These are phyloP conservation scores for Microcaecilia unicolor DNA, from an alignment of 2,797 vertebrate genomes.

Conservation along the genomic window DNA sequence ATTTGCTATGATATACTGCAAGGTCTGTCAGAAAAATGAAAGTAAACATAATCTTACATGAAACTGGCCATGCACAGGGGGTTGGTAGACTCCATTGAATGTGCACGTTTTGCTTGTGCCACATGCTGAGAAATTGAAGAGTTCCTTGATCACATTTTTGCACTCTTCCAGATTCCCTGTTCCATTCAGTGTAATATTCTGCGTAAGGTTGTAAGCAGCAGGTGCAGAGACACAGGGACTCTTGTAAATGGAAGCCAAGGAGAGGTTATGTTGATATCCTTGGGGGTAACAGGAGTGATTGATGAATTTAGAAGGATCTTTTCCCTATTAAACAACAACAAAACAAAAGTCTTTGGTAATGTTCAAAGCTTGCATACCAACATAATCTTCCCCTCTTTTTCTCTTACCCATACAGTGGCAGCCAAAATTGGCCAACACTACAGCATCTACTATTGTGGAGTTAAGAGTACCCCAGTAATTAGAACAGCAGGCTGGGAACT, in stretches of 20 bases:
- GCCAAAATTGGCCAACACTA: too few relatives aligned
- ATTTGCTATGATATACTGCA: too few relatives aligned
- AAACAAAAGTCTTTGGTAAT: too few relatives aligned
- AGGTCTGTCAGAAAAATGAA: too few relatives aligned
- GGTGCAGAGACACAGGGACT: conserved; percentile 54
- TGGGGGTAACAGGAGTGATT: conserved; percentile 68
- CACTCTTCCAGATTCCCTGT: conserved; percentile 59
- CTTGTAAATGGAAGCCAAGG: conserved; percentile 38
- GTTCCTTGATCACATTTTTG: conserved; percentile 35
- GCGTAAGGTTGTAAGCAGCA: conserved; percentile 5
- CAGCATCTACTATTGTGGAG: too few relatives aligned
- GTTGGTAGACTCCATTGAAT: conserved; percentile 72
- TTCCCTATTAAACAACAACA: not conserved
- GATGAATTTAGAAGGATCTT: not conserved
- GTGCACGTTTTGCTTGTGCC: conserved; percentile 49
- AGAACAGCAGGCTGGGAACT: too few relatives aligned
- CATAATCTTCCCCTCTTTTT: too few relatives aligned
- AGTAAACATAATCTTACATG: too few relatives aligned
- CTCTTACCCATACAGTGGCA: too few relatives aligned
- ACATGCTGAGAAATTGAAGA: conserved; percentile 65
- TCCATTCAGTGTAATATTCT: conserved; percentile 45
- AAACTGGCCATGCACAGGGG: conserved; percentile 62
- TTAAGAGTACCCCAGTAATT: too few relatives aligned
- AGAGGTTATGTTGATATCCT: conserved; percentile 32
- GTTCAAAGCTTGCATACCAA: too few relatives aligned